phyloP scores from a whole-genome alignment of 2,113 vertebrate genomes.

The Oreotrochilus melanogaster region DNA sequence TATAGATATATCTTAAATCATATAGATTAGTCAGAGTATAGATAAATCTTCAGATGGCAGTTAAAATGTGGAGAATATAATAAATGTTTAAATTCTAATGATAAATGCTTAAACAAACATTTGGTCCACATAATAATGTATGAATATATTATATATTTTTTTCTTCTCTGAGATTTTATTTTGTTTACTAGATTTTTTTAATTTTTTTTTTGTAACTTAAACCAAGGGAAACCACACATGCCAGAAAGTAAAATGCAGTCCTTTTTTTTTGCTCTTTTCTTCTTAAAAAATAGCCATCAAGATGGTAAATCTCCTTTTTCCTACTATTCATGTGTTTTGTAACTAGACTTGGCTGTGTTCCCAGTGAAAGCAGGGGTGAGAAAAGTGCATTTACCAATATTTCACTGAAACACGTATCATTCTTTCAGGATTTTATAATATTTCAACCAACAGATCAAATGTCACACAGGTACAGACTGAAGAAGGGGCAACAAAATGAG shows the following conservation, averaged over 20 bases:
- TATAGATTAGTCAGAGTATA: fast-evolving
- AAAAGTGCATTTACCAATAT: slow-evolving; percentile 4
- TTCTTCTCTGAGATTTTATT: neutral
- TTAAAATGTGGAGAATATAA: neutral
- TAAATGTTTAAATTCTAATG: neutral
- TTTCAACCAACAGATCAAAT: slow-evolving; percentile 29
- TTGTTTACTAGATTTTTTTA: neutral
- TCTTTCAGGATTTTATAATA: slow-evolving; percentile 11
- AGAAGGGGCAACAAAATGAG: neutral
- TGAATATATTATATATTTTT: neutral
- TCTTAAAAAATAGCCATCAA: neutral
- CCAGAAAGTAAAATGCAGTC: neutral
- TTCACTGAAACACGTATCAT: neutral
- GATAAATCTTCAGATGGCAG: neutral
- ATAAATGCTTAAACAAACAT: neutral
- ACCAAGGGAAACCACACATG: neutral
- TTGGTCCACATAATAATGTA: neutral
- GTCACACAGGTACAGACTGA: neutral
- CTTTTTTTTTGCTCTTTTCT: neutral
- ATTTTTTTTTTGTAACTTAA: neutral
- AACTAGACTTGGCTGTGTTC: slow-evolving; percentile 46
- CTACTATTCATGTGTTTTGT: neutral
- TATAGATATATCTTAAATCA: neutral
- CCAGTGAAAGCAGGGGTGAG: neutral
- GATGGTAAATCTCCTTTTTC: neutral